These are phyloP conservation scores for Creontiades dilutus DNA, from an alignment of 2,888 invertebrate species.

Conservation along the genomic window DNA sequence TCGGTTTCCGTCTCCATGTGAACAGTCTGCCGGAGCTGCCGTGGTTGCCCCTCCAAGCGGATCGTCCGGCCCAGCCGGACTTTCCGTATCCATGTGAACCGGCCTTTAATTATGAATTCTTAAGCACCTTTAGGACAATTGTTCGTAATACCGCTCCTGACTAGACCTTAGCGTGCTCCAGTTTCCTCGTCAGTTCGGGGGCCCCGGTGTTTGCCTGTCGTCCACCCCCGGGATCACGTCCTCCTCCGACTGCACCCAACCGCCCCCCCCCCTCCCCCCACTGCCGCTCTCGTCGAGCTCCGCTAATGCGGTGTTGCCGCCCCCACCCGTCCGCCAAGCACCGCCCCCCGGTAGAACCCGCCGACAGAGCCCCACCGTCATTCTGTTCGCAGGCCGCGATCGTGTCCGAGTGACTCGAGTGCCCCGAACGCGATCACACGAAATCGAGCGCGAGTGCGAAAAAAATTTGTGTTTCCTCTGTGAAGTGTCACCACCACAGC, in stretches of 20 bases:
- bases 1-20: too few relatives aligned
- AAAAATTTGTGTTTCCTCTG: background rate
- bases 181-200: background rate
- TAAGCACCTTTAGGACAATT: too few relatives aligned
- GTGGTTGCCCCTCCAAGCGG: too few relatives aligned
- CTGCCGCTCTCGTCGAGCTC: background rate
- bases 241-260: background rate
- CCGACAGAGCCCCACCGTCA: conserved; percentile 22
- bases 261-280: background rate
- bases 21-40: too few relatives aligned
- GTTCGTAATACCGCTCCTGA: too few relatives aligned
- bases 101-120: too few relatives aligned
- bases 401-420: conserved; percentile 1
- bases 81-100: too few relatives aligned
- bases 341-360: conserved; percentile 21
- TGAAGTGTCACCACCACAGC: background rate
- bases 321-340: background rate
- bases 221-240: background rate
- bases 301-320: background rate
- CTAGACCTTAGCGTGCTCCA: background rate
- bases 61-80: too few relatives aligned
- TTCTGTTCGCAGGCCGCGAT: background rate
- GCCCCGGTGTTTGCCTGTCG: background rate
- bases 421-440: background rate
- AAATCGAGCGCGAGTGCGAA: background rate